phyloP scores from a whole-genome alignment of 2,113 vertebrate species.

The Pelvicachromis taeniatus region DNA sequence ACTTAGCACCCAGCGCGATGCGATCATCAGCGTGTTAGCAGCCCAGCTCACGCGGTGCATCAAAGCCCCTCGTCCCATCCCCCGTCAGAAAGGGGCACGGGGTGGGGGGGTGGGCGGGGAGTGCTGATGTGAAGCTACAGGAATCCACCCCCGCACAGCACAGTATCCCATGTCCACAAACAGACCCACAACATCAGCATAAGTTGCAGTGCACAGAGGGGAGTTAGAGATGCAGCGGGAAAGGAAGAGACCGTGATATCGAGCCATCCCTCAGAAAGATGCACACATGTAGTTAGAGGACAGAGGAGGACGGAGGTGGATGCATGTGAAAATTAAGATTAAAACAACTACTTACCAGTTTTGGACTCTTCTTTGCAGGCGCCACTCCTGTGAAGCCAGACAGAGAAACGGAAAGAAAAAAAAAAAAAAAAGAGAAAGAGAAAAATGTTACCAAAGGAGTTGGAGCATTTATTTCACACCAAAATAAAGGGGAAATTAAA shows the following conservation, averaged over 20 bases:
- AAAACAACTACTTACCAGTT: conserved; percentile 86
- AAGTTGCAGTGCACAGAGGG: conserved; percentile 13
- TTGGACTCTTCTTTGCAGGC: conserved; percentile 97
- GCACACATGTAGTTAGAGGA: neutral
- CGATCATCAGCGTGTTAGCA: conserved; percentile 46
- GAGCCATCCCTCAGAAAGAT: neutral
- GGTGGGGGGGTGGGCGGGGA: neutral
- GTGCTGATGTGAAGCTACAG: conserved; percentile 22
- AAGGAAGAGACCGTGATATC: neutral
- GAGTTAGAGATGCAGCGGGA: neutral
- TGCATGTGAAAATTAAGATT: neutral
- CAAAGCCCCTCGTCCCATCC: conserved; percentile 53
- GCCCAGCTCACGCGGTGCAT: conserved; percentile 50
- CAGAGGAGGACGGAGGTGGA: neutral
- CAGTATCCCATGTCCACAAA: conserved; percentile 27
- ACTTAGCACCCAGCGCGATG: conserved; percentile 22
- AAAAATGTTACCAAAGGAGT: conserved; percentile 40
- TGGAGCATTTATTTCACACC: conserved; percentile 36
- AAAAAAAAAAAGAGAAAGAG: conserved; percentile 63
- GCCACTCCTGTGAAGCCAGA: conserved; percentile 86
- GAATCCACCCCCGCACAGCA: conserved; percentile 45
- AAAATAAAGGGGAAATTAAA: neutral
- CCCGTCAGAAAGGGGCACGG: neutral
- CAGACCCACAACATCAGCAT: conserved; percentile 29
- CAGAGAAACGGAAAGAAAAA: neutral